A percentile compares a stretch with the other conserved stretches of the same genome.
Conservation (phyloP, 2,888 invertebrate genomes). For the Hypselothyrea guttata region DNA sequence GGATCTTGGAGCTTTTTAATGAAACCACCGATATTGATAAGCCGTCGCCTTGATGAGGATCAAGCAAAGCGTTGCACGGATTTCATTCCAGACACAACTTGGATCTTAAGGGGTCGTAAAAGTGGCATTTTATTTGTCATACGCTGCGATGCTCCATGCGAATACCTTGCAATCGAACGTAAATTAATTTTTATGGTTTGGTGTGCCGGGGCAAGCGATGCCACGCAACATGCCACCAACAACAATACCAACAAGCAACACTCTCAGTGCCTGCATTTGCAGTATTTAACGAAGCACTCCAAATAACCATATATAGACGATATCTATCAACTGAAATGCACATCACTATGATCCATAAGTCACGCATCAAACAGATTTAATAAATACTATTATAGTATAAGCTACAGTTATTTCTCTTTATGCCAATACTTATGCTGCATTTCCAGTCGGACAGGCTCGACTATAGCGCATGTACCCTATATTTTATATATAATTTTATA, state of each 20-base stretch:
- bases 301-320: too few species aligned
- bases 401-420: too few species aligned
- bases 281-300: too few species aligned
- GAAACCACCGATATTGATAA: slow-evolving; percentile 31
- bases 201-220: slow-evolving; percentile 18
- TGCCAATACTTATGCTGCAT: too few species aligned
- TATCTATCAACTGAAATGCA: too few species aligned
- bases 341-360: too few species aligned
- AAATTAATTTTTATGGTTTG: slow-evolving; percentile 70
- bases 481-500: too few species aligned
- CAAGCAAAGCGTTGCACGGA: slow-evolving; percentile 12
- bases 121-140: slow-evolving; percentile 74
- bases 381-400: too few species aligned
- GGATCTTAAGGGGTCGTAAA: slow-evolving; percentile 65
- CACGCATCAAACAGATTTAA: too few species aligned
- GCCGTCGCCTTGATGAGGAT: slow-evolving; percentile 6
- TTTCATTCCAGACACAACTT: slow-evolving; percentile 36
- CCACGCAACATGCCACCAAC: slow-evolving; percentile 31
- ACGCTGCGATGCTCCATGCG: slow-evolving; percentile 36
- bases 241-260: slow-evolving; percentile 12
- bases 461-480: too few species aligned
- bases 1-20: slow-evolving; percentile 25
- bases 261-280: slow-evolving; percentile 10
- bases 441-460: too few species aligned
- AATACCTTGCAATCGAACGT: slow-evolving; percentile 72